A percentile compares a stretch with the other conserved stretches of the same genome.
phyloP scores from a whole-genome alignment of 2,888 invertebrate genomes.

The Sphinx pinastri region DNA sequence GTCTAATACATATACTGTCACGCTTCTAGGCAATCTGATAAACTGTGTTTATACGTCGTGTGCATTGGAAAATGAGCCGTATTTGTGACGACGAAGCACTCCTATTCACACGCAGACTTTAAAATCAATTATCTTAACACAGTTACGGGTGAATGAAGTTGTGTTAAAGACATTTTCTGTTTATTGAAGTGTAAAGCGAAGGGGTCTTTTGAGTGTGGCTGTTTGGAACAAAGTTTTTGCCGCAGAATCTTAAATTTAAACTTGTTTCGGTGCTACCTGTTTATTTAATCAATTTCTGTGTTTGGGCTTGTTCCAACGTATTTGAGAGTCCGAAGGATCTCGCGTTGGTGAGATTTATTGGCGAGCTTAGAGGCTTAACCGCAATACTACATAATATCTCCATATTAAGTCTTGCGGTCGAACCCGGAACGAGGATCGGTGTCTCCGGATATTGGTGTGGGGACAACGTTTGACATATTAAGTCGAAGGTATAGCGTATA shows the following conservation, averaged over 20 bases:
- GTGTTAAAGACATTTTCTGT: slow-evolving; percentile 46
- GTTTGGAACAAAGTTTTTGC: slow-evolving; percentile 34
- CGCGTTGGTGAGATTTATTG: background rate
- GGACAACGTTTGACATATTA: background rate
- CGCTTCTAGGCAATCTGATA: slow-evolving; percentile 20
- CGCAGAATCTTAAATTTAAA: slow-evolving; percentile 1
- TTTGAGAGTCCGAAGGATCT: background rate
- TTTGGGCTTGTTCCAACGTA: background rate
- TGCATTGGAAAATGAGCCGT: slow-evolving; percentile 28
- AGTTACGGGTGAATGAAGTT: slow-evolving; percentile 43
- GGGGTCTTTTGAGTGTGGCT: slow-evolving; percentile 38
- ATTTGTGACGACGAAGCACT: slow-evolving; percentile 29
- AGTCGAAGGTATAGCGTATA: background rate
- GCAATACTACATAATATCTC: background rate
- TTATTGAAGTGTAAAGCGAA: slow-evolving; percentile 43
- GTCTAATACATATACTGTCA: slow-evolving; percentile 11
- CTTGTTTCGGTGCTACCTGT: background rate
- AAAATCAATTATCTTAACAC: slow-evolving; percentile 45
- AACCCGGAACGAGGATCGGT: background rate
- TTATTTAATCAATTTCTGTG: background rate
- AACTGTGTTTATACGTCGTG: slow-evolving; percentile 6
- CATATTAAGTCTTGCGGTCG: background rate
- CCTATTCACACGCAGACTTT: slow-evolving; percentile 32
- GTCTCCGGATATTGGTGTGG: background rate
- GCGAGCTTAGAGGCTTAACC: background rate